phyloP scores from a whole-genome alignment of 2,113 vertebrate species.

The Tragulus kanchil region DNA sequence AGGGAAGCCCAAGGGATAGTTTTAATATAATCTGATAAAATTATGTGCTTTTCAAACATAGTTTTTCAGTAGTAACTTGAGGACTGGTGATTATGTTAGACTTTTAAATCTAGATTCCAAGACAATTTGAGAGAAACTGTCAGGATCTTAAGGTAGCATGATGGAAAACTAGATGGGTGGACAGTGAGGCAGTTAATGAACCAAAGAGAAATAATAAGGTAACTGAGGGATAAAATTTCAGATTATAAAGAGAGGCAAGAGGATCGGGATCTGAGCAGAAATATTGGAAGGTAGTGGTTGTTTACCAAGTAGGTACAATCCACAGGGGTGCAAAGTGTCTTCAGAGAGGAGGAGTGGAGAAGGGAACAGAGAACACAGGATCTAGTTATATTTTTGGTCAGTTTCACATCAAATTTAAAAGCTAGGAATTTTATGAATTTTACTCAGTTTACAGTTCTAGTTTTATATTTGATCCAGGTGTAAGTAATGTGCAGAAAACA shows the following conservation, averaged over 20 bases:
- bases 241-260: background rate
- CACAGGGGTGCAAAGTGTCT: background rate
- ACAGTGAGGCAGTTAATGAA: constrained; percentile 19
- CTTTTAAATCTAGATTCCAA: background rate
- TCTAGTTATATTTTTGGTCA: constrained; percentile 18
- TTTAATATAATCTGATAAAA: constrained; percentile 57
- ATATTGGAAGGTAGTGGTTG: background rate
- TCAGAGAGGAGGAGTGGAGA: background rate
- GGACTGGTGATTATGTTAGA: constrained; percentile 46
- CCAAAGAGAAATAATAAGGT: background rate
- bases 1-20: background rate
- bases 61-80: constrained; percentile 31
- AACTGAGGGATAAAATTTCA: background rate
- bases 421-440: background rate
- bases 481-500: constrained; percentile 49
- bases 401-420: constrained; percentile 61
- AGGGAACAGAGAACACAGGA: background rate
- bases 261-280: background rate
- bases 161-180: constrained; percentile 14
- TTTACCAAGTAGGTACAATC: background rate
- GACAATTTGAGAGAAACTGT: constrained; percentile 22
- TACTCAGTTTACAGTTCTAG: constrained; percentile 5
- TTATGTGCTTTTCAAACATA: background rate
- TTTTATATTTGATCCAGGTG: background rate
- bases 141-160: background rate